Evolutionary conservation across 2,797 vertebrate genomes (phyloP).

Genomic region (Botia kubotai): DNA sequence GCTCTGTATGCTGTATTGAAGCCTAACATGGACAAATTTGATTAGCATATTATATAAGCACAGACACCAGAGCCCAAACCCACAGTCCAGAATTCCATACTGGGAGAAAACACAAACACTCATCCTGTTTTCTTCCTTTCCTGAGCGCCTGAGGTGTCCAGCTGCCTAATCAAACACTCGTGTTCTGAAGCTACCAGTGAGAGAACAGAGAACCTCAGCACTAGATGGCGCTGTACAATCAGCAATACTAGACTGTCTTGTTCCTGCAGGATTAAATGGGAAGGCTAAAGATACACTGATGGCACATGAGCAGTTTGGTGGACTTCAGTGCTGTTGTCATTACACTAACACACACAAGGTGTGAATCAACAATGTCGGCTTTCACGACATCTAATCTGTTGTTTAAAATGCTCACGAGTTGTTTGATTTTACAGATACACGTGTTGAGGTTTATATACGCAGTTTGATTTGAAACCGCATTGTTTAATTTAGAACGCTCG

Average conservation of each 20-base stretch:
- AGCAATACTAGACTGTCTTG: not conserved
- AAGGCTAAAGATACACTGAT: not conserved
- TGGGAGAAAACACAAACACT: slow-evolving; percentile 20
- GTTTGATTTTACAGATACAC: not conserved
- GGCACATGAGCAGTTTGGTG: not conserved
- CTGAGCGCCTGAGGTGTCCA: too few relatives aligned
- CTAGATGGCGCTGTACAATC: slow-evolving; percentile 26
- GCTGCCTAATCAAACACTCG: too few relatives aligned
- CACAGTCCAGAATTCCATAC: slow-evolving; percentile 63
- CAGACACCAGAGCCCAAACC: slow-evolving; percentile 64
- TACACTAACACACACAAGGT: not conserved
- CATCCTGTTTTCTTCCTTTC: not conserved
- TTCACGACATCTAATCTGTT: not conserved
- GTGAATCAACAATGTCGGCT: not conserved
- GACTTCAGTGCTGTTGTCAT: not conserved
- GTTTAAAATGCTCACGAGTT: not conserved
- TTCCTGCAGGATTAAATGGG: not conserved
- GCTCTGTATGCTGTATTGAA: slow-evolving; percentile 72
- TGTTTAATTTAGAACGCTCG: slow-evolving; percentile 22
- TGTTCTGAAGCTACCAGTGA: not conserved
- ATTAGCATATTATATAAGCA: slow-evolving; percentile 62
- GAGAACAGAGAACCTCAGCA: not conserved
- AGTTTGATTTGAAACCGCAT: not conserved
- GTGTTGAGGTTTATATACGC: not conserved
- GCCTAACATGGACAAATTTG: slow-evolving; percentile 71